Evolutionary conservation across 2,888 invertebrate species (phyloP).

Genomic region (Tipula helvola): DNA sequence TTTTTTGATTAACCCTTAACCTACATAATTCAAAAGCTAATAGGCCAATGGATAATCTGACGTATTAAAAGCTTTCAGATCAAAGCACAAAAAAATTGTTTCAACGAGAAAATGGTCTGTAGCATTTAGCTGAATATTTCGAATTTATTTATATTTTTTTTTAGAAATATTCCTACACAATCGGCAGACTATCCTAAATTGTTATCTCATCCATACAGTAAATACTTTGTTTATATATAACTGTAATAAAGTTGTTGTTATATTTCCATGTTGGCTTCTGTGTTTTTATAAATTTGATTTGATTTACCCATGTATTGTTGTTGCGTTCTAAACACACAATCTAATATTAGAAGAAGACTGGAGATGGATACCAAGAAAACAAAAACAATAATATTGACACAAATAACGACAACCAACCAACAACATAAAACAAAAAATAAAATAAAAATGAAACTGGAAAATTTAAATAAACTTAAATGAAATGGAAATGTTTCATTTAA

Average conservation of each 20-base stretch:
- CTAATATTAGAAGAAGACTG: not conserved
- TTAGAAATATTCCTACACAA: no score
- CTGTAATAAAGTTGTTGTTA: not conserved
- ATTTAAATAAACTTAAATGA: not conserved
- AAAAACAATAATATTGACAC: not conserved
- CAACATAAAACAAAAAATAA: not conserved
- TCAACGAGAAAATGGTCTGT: no score
- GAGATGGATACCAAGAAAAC: not conserved
- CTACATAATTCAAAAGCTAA: no score
- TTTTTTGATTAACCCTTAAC: no score
- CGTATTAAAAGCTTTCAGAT: no score
- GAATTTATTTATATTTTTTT: no score
- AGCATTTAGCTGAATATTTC: no score
- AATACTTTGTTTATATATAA: no score
- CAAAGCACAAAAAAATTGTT: no score
- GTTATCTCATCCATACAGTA: no score
- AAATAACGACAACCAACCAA: not conserved
- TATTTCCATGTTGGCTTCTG: not conserved
- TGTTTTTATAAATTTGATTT: not conserved
- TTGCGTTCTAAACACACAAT: not conserved
- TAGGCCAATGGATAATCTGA: no score
- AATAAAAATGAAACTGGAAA: not conserved
- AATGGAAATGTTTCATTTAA: not conserved
- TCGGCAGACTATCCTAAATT: no score
- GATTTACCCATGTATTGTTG: not conserved